Conservation (phyloP, 1,140 invertebrate species). For the Penaeus chinensis region DNA sequence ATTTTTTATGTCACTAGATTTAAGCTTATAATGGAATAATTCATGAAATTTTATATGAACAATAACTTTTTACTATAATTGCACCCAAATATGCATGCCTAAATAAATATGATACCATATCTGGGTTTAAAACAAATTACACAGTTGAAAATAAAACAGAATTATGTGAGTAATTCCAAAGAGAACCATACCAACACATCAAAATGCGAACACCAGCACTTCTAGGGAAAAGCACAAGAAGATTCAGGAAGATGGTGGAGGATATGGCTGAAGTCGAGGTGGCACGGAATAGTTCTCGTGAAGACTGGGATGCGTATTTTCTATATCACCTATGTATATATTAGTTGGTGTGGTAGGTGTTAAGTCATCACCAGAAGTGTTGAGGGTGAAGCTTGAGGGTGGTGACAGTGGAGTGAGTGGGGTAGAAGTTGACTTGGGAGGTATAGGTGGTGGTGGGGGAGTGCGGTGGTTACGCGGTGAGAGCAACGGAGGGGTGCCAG, state of each 20-base stretch:
- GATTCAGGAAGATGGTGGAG: conserved; percentile 49
- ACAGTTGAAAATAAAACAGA: conserved; percentile 19
- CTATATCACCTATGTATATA: conserved; percentile 32
- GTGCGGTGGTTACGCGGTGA: conserved; percentile 60
- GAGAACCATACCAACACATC: not conserved
- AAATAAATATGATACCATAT: not conserved
- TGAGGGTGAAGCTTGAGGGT: conserved; percentile 49
- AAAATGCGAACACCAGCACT: not conserved
- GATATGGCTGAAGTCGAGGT: conserved; percentile 51
- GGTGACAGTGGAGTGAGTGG: conserved; percentile 63
- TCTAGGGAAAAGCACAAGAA: not conserved
- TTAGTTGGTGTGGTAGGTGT: conserved; percentile 60
- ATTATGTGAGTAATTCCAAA: not conserved
- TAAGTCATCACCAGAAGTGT: conserved; percentile 56
- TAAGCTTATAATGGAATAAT: too few relatives aligned
- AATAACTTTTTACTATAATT: too few relatives aligned
- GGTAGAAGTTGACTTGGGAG: conserved; percentile 64
- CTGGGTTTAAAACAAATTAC: conserved; percentile 4
- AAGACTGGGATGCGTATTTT: conserved; percentile 34
- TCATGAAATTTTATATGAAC: too few relatives aligned
- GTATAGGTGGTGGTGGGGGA: conserved; percentile 66
- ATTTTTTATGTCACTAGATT: too few relatives aligned
- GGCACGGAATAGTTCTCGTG: conserved; percentile 62
- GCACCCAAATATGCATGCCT: not conserved
- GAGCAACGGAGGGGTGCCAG: conserved; percentile 70